phyloP scores from a whole-genome alignment of 2,113 vertebrate genomes.

The Struthidea cinerea region DNA sequence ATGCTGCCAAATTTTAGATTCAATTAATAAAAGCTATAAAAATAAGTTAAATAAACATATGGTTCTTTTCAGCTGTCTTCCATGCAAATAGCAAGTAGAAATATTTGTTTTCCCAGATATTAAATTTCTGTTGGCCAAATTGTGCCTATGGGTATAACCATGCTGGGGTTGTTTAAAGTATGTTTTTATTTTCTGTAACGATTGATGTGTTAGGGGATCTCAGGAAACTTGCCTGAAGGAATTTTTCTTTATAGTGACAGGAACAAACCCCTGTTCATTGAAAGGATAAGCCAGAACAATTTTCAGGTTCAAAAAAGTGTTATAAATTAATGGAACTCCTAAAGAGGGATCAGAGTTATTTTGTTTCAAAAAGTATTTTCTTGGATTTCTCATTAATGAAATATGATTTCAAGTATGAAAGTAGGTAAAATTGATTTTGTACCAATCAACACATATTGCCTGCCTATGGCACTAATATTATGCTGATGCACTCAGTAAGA shows the following conservation, averaged over 20 bases:
- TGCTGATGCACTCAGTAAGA: not conserved
- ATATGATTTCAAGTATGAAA: not conserved
- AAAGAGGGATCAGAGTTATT: not conserved
- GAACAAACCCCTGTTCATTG: not conserved
- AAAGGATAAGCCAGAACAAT: not conserved
- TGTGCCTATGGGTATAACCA: not conserved
- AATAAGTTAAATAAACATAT: not conserved
- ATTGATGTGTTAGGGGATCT: not conserved
- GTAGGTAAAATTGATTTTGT: slow-evolving; percentile 5
- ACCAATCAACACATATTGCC: not conserved
- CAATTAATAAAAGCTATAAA: not conserved
- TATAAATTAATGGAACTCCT: not conserved
- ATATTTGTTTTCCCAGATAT: not conserved
- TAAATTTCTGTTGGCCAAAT: not conserved
- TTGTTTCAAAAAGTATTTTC: not conserved
- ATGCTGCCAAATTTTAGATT: not conserved
- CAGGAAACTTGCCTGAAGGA: not conserved
- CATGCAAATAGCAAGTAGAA: not conserved
- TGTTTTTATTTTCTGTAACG: not conserved
- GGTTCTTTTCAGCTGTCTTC: not conserved
- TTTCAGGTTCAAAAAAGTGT: not conserved
- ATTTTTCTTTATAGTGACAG: not conserved
- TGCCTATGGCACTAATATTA: not conserved
- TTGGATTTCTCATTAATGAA: not conserved
- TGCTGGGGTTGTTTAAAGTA: not conserved